Evolutionary conservation across 2,888 invertebrate genomes (phyloP).

Genomic region (Lasioglossum leucozonium): DNA sequence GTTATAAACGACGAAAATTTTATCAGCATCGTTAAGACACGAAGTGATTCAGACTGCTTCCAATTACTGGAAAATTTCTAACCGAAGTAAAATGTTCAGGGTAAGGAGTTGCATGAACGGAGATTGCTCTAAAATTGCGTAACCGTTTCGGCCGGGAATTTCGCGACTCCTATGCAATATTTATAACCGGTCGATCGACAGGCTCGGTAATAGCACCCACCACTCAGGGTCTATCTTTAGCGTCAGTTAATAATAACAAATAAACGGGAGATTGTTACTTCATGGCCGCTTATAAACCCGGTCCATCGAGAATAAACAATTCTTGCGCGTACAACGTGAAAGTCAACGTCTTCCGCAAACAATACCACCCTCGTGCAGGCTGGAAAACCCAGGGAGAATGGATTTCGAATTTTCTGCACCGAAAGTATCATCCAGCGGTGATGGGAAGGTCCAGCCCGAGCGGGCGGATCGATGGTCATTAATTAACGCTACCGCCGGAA

Average conservation of each 20-base stretch:
- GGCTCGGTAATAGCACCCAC: background rate
- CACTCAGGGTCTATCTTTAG: background rate
- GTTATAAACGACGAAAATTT: no score
- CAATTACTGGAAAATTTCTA: background rate
- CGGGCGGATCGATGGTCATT: constrained; percentile 70
- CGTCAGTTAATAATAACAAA: constrained; percentile 9
- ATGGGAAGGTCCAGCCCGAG: constrained; percentile 55
- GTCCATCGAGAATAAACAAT: background rate
- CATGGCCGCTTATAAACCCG: background rate
- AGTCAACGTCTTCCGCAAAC: background rate
- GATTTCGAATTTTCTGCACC: background rate
- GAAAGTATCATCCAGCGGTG: constrained; percentile 21
- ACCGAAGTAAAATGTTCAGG: background rate
- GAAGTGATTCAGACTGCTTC: background rate
- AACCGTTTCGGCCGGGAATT: background rate
- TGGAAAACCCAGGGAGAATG: constrained; percentile 42
- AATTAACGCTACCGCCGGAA: constrained; percentile 66
- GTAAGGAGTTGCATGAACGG: background rate
- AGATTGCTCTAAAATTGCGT: background rate
- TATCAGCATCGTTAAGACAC: no score
- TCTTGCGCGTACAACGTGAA: background rate
- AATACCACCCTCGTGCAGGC: constrained; percentile 3
- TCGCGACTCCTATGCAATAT: background rate
- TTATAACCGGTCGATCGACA: background rate
- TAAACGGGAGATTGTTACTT: background rate